Percentiles rank a stretch among this genome's conserved stretches.
Evolutionary conservation across 2,888 invertebrate species (phyloP).

Genomic region (Smittia sp.): DNA sequence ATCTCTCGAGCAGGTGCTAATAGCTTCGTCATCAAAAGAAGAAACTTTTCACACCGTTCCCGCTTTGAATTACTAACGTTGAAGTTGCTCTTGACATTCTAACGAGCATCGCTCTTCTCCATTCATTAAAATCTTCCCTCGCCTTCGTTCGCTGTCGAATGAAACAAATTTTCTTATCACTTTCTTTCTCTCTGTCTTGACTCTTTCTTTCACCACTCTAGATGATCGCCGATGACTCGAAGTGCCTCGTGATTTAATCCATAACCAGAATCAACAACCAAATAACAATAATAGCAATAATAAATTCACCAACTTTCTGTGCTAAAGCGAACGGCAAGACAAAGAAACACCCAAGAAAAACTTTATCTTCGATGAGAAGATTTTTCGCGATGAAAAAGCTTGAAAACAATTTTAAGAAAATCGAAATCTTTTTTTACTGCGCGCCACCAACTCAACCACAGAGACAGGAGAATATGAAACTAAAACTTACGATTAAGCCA

Average conservation of each 20-base stretch:
- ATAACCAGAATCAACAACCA: slow-evolving; percentile 34
- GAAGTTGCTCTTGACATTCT: neutral
- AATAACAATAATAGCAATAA: slow-evolving; percentile 37
- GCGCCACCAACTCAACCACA: neutral
- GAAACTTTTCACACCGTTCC: neutral
- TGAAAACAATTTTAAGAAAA: neutral
- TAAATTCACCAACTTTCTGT: slow-evolving; percentile 38
- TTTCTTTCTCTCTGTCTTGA: slow-evolving; percentile 17
- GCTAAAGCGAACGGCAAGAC: slow-evolving; percentile 15
- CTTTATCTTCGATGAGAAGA: no score
- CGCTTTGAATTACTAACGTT: neutral
- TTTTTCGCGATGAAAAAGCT: neutral
- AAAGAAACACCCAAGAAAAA: neutral
- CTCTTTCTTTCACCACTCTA: slow-evolving; percentile 42
- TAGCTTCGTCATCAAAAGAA: no score
- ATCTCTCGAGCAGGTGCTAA: no score
- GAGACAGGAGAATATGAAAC: neutral
- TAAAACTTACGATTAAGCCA: neutral
- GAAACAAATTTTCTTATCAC: neutral
- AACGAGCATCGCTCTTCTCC: neutral
- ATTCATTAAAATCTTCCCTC: neutral
- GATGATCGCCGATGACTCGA: slow-evolving; percentile 55
- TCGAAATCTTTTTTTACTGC: no score
- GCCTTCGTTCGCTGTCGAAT: neutral
- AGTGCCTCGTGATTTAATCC: slow-evolving; percentile 48